Base-by-base conservation (phyloP, 2,797 vertebrate genomes). In the Spondyliosoma cantharus region DNA sequence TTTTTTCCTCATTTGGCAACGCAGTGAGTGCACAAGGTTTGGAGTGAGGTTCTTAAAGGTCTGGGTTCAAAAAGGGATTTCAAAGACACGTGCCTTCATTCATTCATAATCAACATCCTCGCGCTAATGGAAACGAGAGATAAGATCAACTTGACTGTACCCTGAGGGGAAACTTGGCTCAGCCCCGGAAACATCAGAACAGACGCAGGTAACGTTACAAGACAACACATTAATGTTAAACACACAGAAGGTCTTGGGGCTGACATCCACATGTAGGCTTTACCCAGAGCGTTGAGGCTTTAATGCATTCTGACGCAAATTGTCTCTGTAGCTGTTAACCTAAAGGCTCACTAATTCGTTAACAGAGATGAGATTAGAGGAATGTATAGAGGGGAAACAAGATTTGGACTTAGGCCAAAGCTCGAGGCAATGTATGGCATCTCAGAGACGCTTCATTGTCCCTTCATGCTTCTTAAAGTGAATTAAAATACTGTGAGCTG, bases 331-430 rank as follows among this genome's bases (percentile, higher is more conserved):
- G 59, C 32, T 29, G 52, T 70, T 19, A 27, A 63, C 46, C 60
- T 67, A 16, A 46, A 46, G 43, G 24, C 58, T 49, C 54, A 15
- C 68, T 83, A 77, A 81, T 82, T 69, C 64, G 76, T 74, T 87
- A 62, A 78, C 17, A n/a, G 60, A 77, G 57, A 73, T 74, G 54
- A 71, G 70, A 81, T 84, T 83, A 84, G 62, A 74, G 60, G 46
- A 59, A 71, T 53, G 63, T 71, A 63, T 63, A 25, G 29, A 24
- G 17, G 50, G 63, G 63, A 16, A 46, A 74, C 25, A 42, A 29
- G 70, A 52, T 63, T 46, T 70, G 73, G 3, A 61, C 32, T 11
- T 9, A 14, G 7, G 75, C 25, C 50, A 54, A 25, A 56, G 17
- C n/a, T n/a, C 20, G 17, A 37, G 22, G 32, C 56, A 62, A 2